Base-by-base conservation (phyloP, 2,888 invertebrate species). In the Eustalomyia histrio region DNA sequence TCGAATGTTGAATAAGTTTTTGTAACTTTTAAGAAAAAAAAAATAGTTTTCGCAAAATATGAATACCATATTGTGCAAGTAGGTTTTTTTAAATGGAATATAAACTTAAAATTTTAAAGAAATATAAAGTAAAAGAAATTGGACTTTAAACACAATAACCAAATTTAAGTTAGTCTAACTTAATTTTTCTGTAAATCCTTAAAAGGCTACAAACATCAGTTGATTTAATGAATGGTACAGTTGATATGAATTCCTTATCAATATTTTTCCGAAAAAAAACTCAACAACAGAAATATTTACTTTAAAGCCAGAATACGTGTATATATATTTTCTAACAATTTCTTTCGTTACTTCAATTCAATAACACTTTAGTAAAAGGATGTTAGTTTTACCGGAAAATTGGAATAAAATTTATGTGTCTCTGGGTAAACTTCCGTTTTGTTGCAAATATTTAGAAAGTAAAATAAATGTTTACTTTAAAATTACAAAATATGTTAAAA, bases 351-450 rank as follows among this genome's bases (percentile, higher is more conserved):
- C 50, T 69, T 63, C 17, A 69, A 57, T 64, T 68, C 68, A 61
- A 76, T 68, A 64, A 53, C 17, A 50, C 33, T 65, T 39, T 64
- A 35, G 63, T 55, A 58, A 74, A 83, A 71, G 83, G 83, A 85
- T 84, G 85, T 83, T 83, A 83, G 84, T 82, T 84, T 84, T 84
- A 85, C 86, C 84, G 86, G 86, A 86, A 86, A 86, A 86, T 86
- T 86, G 84, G 83, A 83, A 83, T 83, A 84, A 84, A 85, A 86
- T 86, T 85, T 86, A 86, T 86, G 85, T 78, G 65, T 74, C 74
- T 78, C 65, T 65, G 29, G 50, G 14, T 69, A 64, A 72, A 69
- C n/a, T 29, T 78, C 64, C 68, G 52, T 76, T 74, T 47, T 18
- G 43, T 53, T 43, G 14, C 14, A 10, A 64, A 63, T 64, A 39